Evolutionary conservation across 30 jellyfish, hydroid and myxozoan species (phyloP).

Genomic region (Aurelia aurita complex sp. Pacific): DNA sequence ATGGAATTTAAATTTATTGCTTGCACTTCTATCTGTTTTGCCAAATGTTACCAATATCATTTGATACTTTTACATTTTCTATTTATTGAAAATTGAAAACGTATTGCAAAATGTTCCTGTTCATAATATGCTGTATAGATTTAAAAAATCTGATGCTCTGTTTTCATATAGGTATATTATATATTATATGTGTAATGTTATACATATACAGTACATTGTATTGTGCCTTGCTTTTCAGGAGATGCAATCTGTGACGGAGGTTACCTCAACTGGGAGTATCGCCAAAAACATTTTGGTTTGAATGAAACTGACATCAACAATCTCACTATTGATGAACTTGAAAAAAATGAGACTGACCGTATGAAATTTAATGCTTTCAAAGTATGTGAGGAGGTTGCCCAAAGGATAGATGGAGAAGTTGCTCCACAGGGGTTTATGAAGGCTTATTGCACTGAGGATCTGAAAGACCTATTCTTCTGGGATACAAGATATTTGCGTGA

Average conservation of each 20-base stretch:
- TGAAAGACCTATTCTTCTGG: constrained; percentile 26
- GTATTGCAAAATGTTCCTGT: too few species aligned
- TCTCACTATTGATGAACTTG: constrained; percentile 18
- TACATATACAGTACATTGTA: background rate
- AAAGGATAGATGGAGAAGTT: constrained; percentile 24
- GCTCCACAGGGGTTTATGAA: constrained; percentile 44
- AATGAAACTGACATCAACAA: background rate
- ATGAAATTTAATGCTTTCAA: constrained; percentile 40
- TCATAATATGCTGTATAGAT: too few species aligned
- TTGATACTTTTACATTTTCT: too few species aligned
- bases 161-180: too few species aligned
- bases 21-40: too few species aligned
- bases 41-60: background rate
- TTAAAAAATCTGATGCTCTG: too few species aligned
- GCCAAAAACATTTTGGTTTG: background rate
- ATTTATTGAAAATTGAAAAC: too few species aligned
- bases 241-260: constrained; percentile 49
- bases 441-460: constrained; percentile 2
- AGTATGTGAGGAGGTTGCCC: constrained; percentile 38
- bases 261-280: constrained; percentile 12
- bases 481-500: constrained; percentile 6
- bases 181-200: background rate
- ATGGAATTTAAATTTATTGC: too few species aligned
- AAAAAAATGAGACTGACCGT: constrained; percentile 8
- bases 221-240: background rate